Percentiles rank a stretch among this genome's conserved stretches.
Evolutionary conservation across 2,888 invertebrate genomes (phyloP).

Genomic region (Alsophila aescularia): DNA sequence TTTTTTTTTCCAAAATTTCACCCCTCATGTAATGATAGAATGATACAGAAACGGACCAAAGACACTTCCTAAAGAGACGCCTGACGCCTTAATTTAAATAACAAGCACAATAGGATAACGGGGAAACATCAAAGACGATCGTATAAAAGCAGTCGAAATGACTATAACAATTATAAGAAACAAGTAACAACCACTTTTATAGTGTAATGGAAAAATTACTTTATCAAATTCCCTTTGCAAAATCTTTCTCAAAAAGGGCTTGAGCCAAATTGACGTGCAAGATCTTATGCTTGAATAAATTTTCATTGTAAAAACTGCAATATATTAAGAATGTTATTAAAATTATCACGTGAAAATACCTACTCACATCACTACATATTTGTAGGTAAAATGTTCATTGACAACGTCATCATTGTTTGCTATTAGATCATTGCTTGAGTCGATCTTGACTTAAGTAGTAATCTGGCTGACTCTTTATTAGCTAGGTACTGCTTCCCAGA

Average conservation of each 20-base stretch:
- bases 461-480: not conserved
- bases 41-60: slow-evolving; percentile 41
- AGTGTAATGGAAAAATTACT: slow-evolving; percentile 38
- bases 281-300: not conserved
- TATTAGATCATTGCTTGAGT: not conserved
- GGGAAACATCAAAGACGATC: slow-evolving; percentile 53
- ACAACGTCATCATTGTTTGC: not conserved
- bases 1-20: not conserved
- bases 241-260: slow-evolving; percentile 17
- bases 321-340: not conserved
- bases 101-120: slow-evolving; percentile 57
- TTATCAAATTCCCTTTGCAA: slow-evolving; percentile 32
- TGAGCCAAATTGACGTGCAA: slow-evolving; percentile 2
- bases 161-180: slow-evolving; percentile 64
- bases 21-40: slow-evolving; percentile 23
- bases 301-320: not conserved
- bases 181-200: slow-evolving; percentile 63
- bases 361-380: not conserved
- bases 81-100: slow-evolving; percentile 43
- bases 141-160: slow-evolving; percentile 65
- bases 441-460: not conserved
- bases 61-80: slow-evolving; percentile 42
- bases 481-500: not conserved
- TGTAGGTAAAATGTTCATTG: not conserved
- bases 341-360: not conserved